These are phyloP conservation scores for Lydus trimaculatus DNA, from an alignment of 2,888 invertebrate species.

Conservation along the genomic window DNA sequence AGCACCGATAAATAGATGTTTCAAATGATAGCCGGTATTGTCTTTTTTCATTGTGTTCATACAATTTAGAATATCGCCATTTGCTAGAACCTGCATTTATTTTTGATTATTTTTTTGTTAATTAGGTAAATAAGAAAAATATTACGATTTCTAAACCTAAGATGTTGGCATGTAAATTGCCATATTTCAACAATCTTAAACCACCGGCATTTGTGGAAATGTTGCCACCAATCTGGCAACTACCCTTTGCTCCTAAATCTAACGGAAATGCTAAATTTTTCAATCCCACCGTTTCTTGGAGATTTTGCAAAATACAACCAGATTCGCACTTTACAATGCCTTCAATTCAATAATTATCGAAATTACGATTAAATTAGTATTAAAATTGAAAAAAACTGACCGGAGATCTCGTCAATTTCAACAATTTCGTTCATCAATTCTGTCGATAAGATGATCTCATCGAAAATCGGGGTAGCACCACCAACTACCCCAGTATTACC, in stretches of 20 bases:
- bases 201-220: constrained; percentile 97
- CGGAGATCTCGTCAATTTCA: constrained; percentile 81
- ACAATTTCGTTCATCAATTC: constrained; percentile 85
- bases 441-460: constrained; percentile 90
- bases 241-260: constrained; percentile 95
- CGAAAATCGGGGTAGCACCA: constrained; percentile 94
- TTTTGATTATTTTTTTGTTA: constrained; percentile 13
- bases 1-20: constrained; percentile 95
- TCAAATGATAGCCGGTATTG: constrained; percentile 96
- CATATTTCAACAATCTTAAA: constrained; percentile 87
- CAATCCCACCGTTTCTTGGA: constrained; percentile 77
- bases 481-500: constrained; percentile 95
- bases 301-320: constrained; percentile 87
- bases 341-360: constrained; percentile 52
- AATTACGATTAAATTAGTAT: neutral
- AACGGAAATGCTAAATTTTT: constrained; percentile 88
- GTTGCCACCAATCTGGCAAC: constrained; percentile 95
- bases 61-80: constrained; percentile 84
- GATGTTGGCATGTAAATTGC: constrained; percentile 90
- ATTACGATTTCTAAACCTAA: constrained; percentile 91
- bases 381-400: constrained; percentile 58
- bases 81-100: constrained; percentile 74
- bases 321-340: constrained; percentile 84
- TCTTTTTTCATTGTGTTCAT: constrained; percentile 90
- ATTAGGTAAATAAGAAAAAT: constrained; percentile 49